Evolutionary conservation across 2,113 vertebrate genomes (phyloP).

Genomic region (Chlamydotis undulata): DNA sequence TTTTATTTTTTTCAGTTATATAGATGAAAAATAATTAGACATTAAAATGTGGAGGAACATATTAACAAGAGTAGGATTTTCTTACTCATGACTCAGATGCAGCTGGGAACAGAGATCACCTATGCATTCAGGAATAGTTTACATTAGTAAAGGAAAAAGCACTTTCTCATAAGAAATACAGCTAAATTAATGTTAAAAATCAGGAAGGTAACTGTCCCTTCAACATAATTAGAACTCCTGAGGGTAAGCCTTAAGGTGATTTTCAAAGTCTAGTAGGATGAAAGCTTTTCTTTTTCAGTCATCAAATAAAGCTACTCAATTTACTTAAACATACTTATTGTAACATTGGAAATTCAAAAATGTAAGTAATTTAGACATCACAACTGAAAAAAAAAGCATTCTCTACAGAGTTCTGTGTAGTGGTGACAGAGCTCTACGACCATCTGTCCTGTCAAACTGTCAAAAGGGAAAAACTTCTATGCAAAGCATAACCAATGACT

Average conservation of each 20-base stretch:
- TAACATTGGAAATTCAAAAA: conserved; percentile 6
- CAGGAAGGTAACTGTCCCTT: background rate
- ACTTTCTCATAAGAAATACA: background rate
- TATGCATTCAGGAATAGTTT: background rate
- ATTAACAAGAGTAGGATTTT: background rate
- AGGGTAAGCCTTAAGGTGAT: background rate
- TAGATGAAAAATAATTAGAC: background rate
- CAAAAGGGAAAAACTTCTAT: background rate
- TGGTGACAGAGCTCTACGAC: background rate
- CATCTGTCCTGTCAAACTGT: background rate
- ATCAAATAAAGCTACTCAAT: conserved; percentile 4
- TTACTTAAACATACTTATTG: background rate
- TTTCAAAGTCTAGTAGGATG: conserved; percentile 3
- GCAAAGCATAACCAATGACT: background rate
- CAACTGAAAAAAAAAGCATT: background rate
- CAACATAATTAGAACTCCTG: conserved; percentile 36
- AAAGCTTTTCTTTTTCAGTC: conserved; percentile 20
- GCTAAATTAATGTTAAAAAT: background rate
- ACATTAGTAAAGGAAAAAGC: background rate
- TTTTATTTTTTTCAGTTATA: background rate
- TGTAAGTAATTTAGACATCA: background rate
- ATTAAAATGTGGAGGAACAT: background rate
- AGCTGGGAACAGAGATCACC: background rate
- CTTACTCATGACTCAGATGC: background rate
- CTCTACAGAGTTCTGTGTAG: background rate